Conservation (phyloP, 2,888 invertebrate genomes). For the Eurytoma californica region DNA sequence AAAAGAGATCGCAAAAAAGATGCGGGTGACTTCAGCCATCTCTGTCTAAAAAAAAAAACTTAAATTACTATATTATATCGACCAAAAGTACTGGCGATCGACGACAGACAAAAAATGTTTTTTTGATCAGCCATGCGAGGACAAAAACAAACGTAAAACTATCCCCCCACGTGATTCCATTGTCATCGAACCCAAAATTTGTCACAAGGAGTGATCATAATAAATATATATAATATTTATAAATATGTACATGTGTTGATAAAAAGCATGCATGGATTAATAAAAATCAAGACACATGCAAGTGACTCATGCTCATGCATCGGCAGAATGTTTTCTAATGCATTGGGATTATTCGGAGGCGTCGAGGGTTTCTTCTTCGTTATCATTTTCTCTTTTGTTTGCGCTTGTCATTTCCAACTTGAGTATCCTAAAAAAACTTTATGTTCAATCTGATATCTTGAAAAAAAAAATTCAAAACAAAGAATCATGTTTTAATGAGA, state of each 20-base stretch:
- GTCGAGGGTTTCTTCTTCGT: constrained; percentile 35
- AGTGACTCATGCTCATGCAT: constrained; percentile 52
- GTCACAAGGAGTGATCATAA: constrained; percentile 33
- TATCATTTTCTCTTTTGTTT: constrained; percentile 39
- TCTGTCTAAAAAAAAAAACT: constrained; percentile 36
- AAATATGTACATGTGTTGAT: constrained; percentile 10
- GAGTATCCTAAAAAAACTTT: constrained; percentile 38
- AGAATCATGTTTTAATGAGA: constrained; percentile 35
- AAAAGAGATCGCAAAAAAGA: constrained; percentile 36
- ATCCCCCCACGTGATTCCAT: constrained; percentile 53
- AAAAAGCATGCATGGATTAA: constrained; percentile 48
- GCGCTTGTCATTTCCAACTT: neutral
- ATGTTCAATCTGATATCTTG: constrained; percentile 38
- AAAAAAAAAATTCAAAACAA: constrained; percentile 43
- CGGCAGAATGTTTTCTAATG: constrained; percentile 47
- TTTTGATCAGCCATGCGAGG: constrained; percentile 55
- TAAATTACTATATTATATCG: constrained; percentile 33
- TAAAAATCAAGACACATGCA: constrained; percentile 47
- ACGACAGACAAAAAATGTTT: constrained; percentile 27
- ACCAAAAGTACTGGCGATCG: constrained; percentile 30
- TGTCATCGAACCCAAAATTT: constrained; percentile 24
- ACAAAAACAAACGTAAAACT: constrained; percentile 59
- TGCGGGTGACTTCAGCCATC: constrained; percentile 42
- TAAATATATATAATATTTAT: constrained; percentile 38
- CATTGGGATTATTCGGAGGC: constrained; percentile 42